Evolutionary conservation across 2,113 vertebrate genomes (phyloP).

Genomic region (Micromys minutus): DNA sequence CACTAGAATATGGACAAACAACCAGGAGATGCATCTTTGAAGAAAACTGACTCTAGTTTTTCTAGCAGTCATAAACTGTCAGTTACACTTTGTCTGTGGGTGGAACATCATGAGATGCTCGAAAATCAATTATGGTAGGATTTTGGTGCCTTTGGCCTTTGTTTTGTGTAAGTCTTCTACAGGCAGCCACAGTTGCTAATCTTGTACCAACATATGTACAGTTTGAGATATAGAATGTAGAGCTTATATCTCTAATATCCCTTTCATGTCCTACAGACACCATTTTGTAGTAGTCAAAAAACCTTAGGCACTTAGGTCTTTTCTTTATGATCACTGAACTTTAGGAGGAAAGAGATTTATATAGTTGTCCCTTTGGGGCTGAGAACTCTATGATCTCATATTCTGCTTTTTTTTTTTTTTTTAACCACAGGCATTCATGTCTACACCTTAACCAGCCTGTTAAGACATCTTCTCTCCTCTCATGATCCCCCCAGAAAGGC

Average conservation of each 20-base stretch:
- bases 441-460: neutral
- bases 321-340: neutral
- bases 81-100: neutral
- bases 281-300: neutral
- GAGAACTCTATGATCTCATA: neutral
- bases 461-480: neutral
- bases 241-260: neutral
- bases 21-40: neutral
- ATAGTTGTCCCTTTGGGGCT: too few species aligned
- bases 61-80: neutral
- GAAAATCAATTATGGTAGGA: too few species aligned
- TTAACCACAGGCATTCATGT: neutral
- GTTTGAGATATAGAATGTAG: neutral
- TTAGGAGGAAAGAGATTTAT: neutral
- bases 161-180: neutral
- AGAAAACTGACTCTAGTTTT: neutral
- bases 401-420: neutral
- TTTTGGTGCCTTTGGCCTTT: neutral
- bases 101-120: neutral
- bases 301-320: neutral
- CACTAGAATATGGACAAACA: neutral
- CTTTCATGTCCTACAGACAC: neutral
- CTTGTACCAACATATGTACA: neutral
- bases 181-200: neutral
- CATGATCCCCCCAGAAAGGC: neutral